Conservation (phyloP, 2,113 vertebrate species). For the Eleginops maclovinus region DNA sequence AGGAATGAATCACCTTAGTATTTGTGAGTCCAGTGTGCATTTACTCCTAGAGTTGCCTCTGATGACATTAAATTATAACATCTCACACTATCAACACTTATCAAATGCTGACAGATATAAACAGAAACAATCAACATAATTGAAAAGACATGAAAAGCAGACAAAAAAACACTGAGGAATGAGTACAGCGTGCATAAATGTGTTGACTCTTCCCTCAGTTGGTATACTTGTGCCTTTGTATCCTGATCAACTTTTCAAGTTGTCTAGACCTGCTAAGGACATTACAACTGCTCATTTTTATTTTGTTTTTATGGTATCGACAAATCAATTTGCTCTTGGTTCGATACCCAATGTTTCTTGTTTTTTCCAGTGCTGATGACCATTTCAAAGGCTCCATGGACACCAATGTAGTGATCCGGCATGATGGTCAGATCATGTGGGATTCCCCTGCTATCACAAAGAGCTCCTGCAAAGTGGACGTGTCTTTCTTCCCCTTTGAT, state of each 20-base stretch:
- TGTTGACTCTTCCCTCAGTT: conserved; percentile 39
- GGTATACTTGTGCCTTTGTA: conserved; percentile 62
- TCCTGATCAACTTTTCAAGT: conserved; percentile 27
- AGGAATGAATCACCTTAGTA: not conserved
- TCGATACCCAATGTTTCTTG: conserved; percentile 1
- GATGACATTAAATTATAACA: not conserved
- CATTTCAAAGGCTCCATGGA: conserved; percentile 87
- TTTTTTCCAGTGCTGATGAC: conserved; percentile 85
- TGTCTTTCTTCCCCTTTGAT: conserved; percentile 93
- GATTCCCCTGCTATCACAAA: conserved; percentile 92
- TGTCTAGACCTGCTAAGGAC: not conserved
- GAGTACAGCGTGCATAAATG: conserved; percentile 31
- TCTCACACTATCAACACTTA: not conserved
- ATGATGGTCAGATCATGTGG: conserved; percentile 89
- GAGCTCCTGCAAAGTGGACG: conserved; percentile 94
- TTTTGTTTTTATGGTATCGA: conserved; percentile 2
- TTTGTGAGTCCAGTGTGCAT: not conserved
- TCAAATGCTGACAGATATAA: not conserved
- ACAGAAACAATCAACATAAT: conserved; percentile 10
- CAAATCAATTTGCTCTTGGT: not conserved
- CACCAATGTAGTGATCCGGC: conserved; percentile 91
- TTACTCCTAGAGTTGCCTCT: not conserved
- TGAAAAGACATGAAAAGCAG: conserved; percentile 54
- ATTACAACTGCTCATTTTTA: not conserved
- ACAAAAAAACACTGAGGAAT: conserved; percentile 36